These are phyloP conservation scores for Potamarius usumacintae DNA, from an alignment of 2,113 vertebrate species.

Conservation along the genomic window DNA sequence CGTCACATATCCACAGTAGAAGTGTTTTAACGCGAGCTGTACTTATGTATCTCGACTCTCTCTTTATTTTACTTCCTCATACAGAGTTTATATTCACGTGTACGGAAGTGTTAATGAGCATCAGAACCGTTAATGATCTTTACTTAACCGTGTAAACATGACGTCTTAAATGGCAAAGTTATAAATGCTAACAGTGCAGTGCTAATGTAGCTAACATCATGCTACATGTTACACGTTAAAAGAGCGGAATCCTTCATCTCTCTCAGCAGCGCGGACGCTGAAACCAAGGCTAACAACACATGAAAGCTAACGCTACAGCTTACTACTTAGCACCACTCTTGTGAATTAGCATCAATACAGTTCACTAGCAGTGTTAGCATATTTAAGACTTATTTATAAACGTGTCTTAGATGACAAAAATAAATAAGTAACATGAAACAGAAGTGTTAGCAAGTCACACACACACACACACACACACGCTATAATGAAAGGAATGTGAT, in stretches of 20 bases:
- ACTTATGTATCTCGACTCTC: background rate
- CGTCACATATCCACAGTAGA: background rate
- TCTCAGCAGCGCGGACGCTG: background rate
- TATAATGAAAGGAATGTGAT: background rate
- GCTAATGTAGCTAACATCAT: background rate
- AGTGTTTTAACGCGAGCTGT: background rate
- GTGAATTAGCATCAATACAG: background rate
- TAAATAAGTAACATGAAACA: background rate
- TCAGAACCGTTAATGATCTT: background rate
- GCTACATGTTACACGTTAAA: background rate
- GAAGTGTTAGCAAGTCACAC: background rate
- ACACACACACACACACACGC: background rate
- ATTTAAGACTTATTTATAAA: background rate
- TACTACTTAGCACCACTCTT: background rate
- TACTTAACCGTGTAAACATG: background rate
- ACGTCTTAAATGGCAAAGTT: background rate
- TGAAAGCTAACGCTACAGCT: background rate
- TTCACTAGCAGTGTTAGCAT: background rate
- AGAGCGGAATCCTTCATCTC: background rate
- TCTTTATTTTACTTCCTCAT: constrained; percentile 5
- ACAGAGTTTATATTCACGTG: constrained; percentile 6
- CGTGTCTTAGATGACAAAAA: background rate
- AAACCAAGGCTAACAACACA: background rate
- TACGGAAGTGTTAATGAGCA: background rate
- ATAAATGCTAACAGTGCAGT: background rate